phyloP scores from a whole-genome alignment of 2,797 vertebrate species.

The Gallirallus australis region DNA sequence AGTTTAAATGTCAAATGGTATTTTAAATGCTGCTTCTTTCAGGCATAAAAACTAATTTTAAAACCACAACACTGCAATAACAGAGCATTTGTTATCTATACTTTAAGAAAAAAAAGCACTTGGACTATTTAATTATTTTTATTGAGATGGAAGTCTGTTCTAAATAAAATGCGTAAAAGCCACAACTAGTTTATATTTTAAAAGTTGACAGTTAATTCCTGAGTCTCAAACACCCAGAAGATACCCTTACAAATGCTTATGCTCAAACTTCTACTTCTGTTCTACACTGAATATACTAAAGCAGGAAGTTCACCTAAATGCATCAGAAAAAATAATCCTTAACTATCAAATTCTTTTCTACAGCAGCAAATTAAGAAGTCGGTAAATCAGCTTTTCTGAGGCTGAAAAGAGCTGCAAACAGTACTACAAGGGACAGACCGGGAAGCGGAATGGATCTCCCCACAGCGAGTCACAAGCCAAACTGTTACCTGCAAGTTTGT shows the following conservation, averaged over 20 bases:
- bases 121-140: not conserved
- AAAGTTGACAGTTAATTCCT: not conserved
- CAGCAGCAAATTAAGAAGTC: not conserved
- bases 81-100: not conserved
- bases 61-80: not conserved
- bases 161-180: not conserved
- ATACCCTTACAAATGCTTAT: not conserved
- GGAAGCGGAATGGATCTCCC: not conserved
- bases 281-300: not conserved
- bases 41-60: not conserved
- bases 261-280: not conserved
- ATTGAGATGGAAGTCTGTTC: not conserved
- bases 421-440: fast-evolving
- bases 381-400: not conserved
- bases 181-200: not conserved
- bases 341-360: not conserved
- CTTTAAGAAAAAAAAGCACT: not conserved
- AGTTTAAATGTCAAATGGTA: not conserved
- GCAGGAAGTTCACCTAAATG: not conserved
- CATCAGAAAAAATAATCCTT: not conserved
- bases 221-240: not conserved
- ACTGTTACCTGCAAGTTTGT: not conserved
- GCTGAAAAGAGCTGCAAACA: not conserved
- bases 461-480: not conserved
- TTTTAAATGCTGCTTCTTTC: not conserved